A percentile compares a stretch with the other conserved stretches of the same genome.
Evolutionary conservation across 2,888 invertebrate species (phyloP).

Genomic region (Diploptera punctata): DNA sequence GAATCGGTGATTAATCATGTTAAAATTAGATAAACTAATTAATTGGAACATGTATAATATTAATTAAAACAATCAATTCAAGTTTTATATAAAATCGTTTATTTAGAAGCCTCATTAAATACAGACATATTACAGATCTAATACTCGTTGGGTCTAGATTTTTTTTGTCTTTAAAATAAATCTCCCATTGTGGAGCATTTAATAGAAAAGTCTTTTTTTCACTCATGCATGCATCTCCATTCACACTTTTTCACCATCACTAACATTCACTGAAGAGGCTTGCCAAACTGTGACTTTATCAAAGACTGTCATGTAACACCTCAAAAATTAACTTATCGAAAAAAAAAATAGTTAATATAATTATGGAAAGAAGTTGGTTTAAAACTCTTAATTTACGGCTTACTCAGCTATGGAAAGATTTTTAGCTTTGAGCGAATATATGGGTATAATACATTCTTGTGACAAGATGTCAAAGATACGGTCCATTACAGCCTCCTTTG

Average conservation of each 20-base stretch:
- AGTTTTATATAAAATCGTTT: conserved; percentile 36
- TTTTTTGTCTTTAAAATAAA: neutral
- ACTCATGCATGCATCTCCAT: neutral
- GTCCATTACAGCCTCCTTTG: no score
- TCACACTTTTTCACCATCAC: neutral
- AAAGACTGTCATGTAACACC: neutral
- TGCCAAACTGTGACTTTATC: neutral
- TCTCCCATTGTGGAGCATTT: no score
- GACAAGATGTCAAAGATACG: no score
- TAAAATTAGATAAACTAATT: no score
- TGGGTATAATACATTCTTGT: no score
- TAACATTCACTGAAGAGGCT: neutral
- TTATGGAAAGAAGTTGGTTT: neutral
- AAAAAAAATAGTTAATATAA: conserved; percentile 3
- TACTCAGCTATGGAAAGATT: no score
- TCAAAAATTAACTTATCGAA: neutral
- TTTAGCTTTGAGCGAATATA: no score
- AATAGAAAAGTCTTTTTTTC: no score
- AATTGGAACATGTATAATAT: no score
- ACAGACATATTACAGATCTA: conserved; percentile 25
- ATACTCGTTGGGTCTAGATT: conserved; percentile 1
- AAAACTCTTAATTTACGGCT: no score
- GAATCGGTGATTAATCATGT: no score
- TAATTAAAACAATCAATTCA: no score
- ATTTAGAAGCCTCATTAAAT: conserved; percentile 34